phyloP scores from a whole-genome alignment of 2,797 vertebrate species.

The Acipenser oxyrinchus region DNA sequence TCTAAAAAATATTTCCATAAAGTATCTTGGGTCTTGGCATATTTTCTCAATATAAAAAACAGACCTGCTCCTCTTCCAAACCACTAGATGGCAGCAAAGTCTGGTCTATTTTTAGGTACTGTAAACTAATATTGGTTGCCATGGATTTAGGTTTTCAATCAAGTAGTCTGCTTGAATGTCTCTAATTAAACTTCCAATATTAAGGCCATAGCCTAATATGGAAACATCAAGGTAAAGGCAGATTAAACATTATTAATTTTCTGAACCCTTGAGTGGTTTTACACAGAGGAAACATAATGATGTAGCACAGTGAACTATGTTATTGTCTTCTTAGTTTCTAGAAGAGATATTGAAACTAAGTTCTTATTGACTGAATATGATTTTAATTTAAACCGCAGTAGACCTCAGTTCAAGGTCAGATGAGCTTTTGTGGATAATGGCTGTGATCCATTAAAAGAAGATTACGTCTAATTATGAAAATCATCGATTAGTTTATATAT shows the following conservation, averaged over 20 bases:
- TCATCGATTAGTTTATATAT: no score
- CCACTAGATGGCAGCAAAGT: conserved; percentile 10
- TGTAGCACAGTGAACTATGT: not conserved
- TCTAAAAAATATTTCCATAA: no score
- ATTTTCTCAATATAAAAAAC: no score
- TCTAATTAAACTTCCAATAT: not conserved
- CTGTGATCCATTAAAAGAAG: no score
- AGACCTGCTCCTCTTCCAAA: not conserved
- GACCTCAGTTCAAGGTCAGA: no score
- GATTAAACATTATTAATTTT: not conserved
- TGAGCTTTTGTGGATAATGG: no score
- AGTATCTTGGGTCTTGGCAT: no score
- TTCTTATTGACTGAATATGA: no score
- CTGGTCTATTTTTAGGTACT: not conserved
- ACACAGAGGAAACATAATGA: not conserved
- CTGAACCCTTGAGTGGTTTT: not conserved
- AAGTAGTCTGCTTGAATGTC: not conserved
- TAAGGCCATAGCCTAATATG: not conserved
- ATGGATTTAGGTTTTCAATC: no score
- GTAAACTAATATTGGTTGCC: not conserved
- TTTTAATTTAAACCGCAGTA: no score
- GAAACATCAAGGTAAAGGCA: not conserved
- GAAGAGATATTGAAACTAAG: not conserved
- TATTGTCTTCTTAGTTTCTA: not conserved
- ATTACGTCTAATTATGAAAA: no score